phyloP scores from a whole-genome alignment of 2,797 vertebrate genomes.

The Anableps anableps region DNA sequence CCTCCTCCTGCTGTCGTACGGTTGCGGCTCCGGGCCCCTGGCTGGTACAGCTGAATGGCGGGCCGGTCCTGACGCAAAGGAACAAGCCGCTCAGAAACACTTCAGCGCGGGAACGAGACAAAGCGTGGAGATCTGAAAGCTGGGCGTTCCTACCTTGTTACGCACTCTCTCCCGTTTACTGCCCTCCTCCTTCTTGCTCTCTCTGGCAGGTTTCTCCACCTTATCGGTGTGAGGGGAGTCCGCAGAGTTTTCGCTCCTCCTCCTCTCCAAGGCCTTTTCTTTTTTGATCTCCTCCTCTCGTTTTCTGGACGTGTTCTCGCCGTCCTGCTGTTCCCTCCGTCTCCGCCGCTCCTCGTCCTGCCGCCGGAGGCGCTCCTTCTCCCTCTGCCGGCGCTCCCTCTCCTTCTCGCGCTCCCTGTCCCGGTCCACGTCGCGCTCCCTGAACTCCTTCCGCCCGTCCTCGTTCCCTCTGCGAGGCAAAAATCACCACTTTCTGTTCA shows the following conservation, averaged over 20 bases:
- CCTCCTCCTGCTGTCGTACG: conserved; percentile 72
- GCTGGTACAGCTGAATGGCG: conserved; percentile 97
- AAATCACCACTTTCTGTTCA: conserved; percentile 6
- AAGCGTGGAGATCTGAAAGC: not conserved
- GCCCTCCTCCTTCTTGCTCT: conserved; percentile 89
- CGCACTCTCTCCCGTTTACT: conserved; percentile 91
- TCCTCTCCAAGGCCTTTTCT: conserved; percentile 89
- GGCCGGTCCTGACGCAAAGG: conserved; percentile 90
- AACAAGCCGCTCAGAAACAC: conserved; percentile 12
- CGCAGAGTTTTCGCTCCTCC: conserved; percentile 81
- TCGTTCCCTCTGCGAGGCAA: conserved; percentile 85
- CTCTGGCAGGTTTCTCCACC: conserved; percentile 84
- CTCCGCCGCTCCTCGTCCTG: conserved; percentile 93
- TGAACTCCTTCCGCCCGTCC: conserved; percentile 89
- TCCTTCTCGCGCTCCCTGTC: conserved; percentile 88
- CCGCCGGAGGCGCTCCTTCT: conserved; percentile 88
- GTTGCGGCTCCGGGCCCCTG: conserved; percentile 90
- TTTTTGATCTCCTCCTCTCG: conserved; percentile 90
- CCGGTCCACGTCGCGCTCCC: conserved; percentile 88
- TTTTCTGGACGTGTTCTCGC: conserved; percentile 88
- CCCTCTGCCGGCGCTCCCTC: conserved; percentile 85
- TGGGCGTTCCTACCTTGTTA: conserved; percentile 87
- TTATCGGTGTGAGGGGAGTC: conserved; percentile 81
- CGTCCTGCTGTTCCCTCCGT: conserved; percentile 91
- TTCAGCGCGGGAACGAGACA: not conserved